Base-by-base conservation (phyloP, 2,888 invertebrate genomes). In the Maniola hyperantus region DNA sequence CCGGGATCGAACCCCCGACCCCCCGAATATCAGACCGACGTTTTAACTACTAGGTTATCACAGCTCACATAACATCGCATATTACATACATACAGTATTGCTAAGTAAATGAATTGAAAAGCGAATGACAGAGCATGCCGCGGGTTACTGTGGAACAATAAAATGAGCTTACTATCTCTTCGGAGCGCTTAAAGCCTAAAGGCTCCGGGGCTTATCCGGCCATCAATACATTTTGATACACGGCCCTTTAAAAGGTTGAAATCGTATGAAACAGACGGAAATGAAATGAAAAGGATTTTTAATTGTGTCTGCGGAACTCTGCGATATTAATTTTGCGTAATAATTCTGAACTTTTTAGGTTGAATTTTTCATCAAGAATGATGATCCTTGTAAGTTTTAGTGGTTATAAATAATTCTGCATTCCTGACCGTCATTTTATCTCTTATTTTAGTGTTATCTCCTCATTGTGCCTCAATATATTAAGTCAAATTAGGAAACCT, bases 91-190 rank as follows among this genome's bases (percentile, higher is more conserved):
- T n/a, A n/a, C 6, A 1, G n/a, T 46, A 15, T 46, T 46, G 46
- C 4, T 18, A 18, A 18, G 55, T 48, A 48, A 39, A 61, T 61
- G 54, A 48, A 65, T 60, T 48, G 51, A 60, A 63, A 62, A 57
- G 65, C 55, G 61, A 61, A 59, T 61, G 60, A 64, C 64, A 64
- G 67, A 62, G 61, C 63, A 63, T 64, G 65, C 73, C 71, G 66
- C 67, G 70, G 67, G 72, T 71, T 70, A 73, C 68, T 71, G 67
- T 64, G 66, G 72, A 73, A 73, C 75, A 76, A 76, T 76, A 73
- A 75, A 76, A 77, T 73, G 70, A 72, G 73, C 71, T 75, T 76
- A 74, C 68, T 70, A 73, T 75, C 73, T 71, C 72, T 72, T 64
- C 69, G 70, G 67, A 71, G 55, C 72, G 70, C 62, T 70, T 71